Evolutionary conservation across 2,888 invertebrate species (phyloP), one percentile per base, ranked within the genome.

Genomic region (Zeuzera pyrina): DNA sequence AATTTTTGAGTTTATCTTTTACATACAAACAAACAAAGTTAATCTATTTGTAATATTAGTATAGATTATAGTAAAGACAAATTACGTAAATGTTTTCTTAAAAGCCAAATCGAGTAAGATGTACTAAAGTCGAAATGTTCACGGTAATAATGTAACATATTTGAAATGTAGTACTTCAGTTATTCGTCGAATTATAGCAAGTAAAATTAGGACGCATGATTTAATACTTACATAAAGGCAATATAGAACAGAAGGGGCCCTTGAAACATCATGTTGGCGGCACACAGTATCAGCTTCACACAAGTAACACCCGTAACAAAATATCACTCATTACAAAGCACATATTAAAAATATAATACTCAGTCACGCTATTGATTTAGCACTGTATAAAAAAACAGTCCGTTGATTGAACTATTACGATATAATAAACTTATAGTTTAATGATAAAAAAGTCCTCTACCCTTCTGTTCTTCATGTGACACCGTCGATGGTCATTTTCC

Each of bases 211-310:
- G 33, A 34, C 45, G 51, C 39, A 43, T 46, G 47, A 23, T 39
- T 41, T 30, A 42, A 49, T 71, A 79, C 79, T 79, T 39, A 78
- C 79, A 72, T 65, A 45, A 65, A 57, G 35, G 62, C 60, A 44
- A 65, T 49, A 57, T 59, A 66, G 47, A 68, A 58, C 47, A 66
- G 48, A 35, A 66, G 53, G 43, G 57, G 53, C 52, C 59, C 56
- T 57, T 60, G 61, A 43, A 60, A 49, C 43, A 49, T 45, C 67
- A 66, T 71, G 54, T 47, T 62, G 57, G 38, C 38, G 38, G 36
- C 34, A 37, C 36, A 41, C 29, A 12, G 12, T 22, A 48, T 51
- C n/a, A 31, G 43, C 40, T 53, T 52, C 47, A 55, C 57, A 58
- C 55, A 57, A 48, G 55, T 37, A 34, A 52, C 62, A 56, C 57